Evolutionary conservation across 2,797 vertebrate species (phyloP).

Genomic region (Falco rusticolus): DNA sequence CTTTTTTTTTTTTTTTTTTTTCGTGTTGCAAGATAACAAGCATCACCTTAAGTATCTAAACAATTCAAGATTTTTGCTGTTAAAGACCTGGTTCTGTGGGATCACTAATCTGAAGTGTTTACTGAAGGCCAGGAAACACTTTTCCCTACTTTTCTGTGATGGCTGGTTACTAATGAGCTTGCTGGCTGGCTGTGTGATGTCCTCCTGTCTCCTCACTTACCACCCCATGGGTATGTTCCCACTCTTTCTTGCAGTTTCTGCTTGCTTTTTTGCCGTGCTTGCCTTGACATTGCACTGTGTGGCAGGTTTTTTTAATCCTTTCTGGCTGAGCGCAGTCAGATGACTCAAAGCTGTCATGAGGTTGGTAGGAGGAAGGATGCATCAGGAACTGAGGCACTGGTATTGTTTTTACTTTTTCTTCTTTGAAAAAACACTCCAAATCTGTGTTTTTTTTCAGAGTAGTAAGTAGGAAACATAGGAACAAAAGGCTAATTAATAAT

Average conservation of each 20-base stretch:
- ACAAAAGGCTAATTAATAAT: not conserved
- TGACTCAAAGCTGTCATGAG: slow-evolving; percentile 27
- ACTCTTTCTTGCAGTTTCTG: not conserved
- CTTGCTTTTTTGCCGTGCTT: fast-evolving
- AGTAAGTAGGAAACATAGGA: not conserved
- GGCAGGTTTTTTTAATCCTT: not conserved
- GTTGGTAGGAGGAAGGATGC: not conserved
- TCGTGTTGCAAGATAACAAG: not conserved
- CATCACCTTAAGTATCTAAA: not conserved
- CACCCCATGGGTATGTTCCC: fast-evolving
- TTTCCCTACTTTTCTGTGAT: not conserved
- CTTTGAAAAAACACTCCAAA: not conserved
- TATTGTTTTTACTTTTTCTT: not conserved
- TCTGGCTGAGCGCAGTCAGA: not conserved
- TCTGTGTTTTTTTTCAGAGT: fast-evolving
- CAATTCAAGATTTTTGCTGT: not conserved
- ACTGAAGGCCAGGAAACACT: not conserved
- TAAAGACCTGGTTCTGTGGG: not conserved
- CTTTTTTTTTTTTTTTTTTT: not conserved
- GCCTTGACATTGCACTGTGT: not conserved
- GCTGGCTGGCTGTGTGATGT: not conserved
- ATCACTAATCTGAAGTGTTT: not conserved
- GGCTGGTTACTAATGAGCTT: not conserved
- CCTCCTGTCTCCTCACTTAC: not conserved
- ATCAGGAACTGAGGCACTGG: not conserved